Conservation (phyloP, 2,113 vertebrate species). For the Solea senegalensis region DNA sequence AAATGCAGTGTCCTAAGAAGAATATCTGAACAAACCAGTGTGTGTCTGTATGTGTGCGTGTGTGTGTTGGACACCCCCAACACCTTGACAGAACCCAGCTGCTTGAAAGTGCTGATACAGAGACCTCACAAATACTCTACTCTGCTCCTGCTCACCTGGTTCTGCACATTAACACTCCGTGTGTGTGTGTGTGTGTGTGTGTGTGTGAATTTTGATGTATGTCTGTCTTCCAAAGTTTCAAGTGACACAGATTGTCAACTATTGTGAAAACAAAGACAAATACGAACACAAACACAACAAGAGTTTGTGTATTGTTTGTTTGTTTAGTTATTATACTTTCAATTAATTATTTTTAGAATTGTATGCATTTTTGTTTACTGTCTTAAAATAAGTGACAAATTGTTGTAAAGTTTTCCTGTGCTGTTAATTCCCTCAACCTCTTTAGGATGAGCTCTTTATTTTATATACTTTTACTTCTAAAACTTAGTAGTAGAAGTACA, state of each 20-base stretch:
- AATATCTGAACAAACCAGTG: background rate
- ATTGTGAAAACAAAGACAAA: background rate
- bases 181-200: background rate
- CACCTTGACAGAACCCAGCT: constrained; percentile 62
- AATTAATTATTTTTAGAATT: too few species aligned
- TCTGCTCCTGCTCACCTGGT: constrained; percentile 11
- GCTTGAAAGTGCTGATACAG: constrained; percentile 45
- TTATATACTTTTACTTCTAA: too few species aligned
- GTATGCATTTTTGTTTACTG: too few species aligned
- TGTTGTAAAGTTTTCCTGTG: too few species aligned
- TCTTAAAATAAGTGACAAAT: too few species aligned
- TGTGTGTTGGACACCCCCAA: background rate
- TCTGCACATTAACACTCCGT: background rate
- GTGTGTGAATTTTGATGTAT: background rate
- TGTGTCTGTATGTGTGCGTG: background rate
- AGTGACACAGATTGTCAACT: background rate
- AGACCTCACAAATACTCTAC: constrained; percentile 38
- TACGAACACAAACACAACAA: background rate
- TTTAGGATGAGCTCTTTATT: too few species aligned
- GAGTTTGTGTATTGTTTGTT: too few species aligned
- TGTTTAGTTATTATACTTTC: too few species aligned
- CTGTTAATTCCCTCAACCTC: too few species aligned
- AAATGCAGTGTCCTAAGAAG: too few species aligned
- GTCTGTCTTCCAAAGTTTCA: background rate
- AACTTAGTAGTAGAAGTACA: too few species aligned